Evolutionary conservation across 2,888 invertebrate genomes (phyloP).

Genomic region (Agrotis puta): DNA sequence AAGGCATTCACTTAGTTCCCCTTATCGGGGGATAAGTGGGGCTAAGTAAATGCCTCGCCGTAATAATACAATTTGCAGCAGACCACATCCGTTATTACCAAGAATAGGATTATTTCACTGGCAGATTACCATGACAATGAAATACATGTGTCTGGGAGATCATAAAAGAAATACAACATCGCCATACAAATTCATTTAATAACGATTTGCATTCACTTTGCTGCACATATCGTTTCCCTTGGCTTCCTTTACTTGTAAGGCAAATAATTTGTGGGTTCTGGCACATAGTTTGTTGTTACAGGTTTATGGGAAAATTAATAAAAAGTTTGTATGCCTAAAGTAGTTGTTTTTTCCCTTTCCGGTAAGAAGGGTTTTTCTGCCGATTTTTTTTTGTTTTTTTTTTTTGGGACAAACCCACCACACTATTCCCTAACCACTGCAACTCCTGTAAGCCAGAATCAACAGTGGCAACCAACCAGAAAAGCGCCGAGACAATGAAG

Average conservation of each 20-base stretch:
- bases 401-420: no score
- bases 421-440: no score
- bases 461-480: no score
- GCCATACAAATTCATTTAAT: slow-evolving; percentile 58
- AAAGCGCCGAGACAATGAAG: no score
- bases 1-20: not conserved
- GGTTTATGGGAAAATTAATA: not conserved
- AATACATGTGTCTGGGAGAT: slow-evolving; percentile 39
- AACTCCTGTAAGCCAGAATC: no score
- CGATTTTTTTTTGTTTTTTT: no score
- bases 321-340: not conserved
- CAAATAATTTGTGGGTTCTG: slow-evolving; percentile 18
- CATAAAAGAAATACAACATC: slow-evolving; percentile 56
- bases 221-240: slow-evolving; percentile 37
- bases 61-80: slow-evolving; percentile 35
- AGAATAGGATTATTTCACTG: slow-evolving; percentile 42
- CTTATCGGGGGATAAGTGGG: no score
- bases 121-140: slow-evolving; percentile 60
- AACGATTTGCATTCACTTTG: slow-evolving; percentile 18
- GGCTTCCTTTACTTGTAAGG: slow-evolving; percentile 38
- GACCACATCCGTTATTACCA: slow-evolving; percentile 42
- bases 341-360: not conserved
- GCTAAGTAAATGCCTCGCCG: no score
- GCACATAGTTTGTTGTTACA: slow-evolving; percentile 3
- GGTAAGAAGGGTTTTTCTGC: no score